Conservation (phyloP, 2,888 invertebrate species). For the Nemotelus pantherinus region DNA sequence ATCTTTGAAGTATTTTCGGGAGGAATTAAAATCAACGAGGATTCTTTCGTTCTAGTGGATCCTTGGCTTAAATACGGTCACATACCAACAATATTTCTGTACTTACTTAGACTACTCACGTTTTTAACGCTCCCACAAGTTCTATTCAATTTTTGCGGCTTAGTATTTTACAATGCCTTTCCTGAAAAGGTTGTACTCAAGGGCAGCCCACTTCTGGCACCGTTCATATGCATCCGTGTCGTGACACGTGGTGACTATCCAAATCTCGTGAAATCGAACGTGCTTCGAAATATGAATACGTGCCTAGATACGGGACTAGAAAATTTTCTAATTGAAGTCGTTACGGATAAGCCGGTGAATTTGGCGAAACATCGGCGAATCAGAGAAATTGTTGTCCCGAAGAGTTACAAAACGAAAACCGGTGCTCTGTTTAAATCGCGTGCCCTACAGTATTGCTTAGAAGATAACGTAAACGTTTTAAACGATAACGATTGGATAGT, state of each 20-base stretch:
- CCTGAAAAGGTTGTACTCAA: slow-evolving; percentile 89
- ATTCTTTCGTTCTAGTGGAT: slow-evolving; percentile 71
- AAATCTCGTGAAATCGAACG: slow-evolving; percentile 87
- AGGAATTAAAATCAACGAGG: slow-evolving; percentile 69
- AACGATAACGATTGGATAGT: slow-evolving; percentile 94
- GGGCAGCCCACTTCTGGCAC: slow-evolving; percentile 90
- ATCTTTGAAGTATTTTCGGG: slow-evolving; percentile 77
- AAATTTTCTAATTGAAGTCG: slow-evolving; percentile 95
- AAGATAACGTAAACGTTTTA: slow-evolving; percentile 85
- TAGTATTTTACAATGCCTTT: slow-evolving; percentile 92
- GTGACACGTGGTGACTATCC: slow-evolving; percentile 96
- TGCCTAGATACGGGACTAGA: slow-evolving; percentile 91
- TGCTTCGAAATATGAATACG: slow-evolving; percentile 84
- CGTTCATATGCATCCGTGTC: slow-evolving; percentile 92
- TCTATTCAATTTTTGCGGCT: slow-evolving; percentile 81
- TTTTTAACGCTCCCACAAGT: slow-evolving; percentile 90
- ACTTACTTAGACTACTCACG: slow-evolving; percentile 80
- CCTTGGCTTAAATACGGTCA: slow-evolving; percentile 86
- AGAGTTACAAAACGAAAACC: slow-evolving; percentile 85
- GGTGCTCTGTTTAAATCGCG: slow-evolving; percentile 95
- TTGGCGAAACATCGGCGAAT: slow-evolving; percentile 82
- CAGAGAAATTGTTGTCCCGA: slow-evolving; percentile 88
- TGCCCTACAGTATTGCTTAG: slow-evolving; percentile 94
- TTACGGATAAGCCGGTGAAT: slow-evolving; percentile 87
- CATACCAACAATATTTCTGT: slow-evolving; percentile 77